A percentile compares a stretch with the other conserved stretches of the same genome.
These are phyloP conservation scores for Corticium candelabrum DNA, from an alignment of 37 sponge, comb jelly and placozoan genomes.

Conservation along the genomic window DNA sequence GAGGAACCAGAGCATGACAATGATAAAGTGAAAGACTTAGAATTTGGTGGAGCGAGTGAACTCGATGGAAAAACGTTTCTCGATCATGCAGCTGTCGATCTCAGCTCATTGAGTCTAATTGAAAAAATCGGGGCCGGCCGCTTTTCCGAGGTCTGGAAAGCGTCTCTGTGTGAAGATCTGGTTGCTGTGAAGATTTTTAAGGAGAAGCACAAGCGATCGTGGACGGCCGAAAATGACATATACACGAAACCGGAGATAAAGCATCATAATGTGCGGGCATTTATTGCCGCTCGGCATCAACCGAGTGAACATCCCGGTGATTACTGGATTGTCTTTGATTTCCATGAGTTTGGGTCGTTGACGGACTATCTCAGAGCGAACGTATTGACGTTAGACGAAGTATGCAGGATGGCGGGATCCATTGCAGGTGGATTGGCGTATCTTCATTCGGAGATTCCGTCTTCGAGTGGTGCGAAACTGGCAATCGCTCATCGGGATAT, in stretches of 20 bases:
- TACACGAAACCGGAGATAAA: constrained; percentile 33
- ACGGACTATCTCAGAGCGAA: constrained; percentile 29
- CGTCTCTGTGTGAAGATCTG: not conserved
- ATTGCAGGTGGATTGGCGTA: constrained; percentile 37
- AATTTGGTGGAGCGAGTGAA: too few relatives aligned
- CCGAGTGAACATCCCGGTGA: not conserved
- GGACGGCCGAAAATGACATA: constrained; percentile 35
- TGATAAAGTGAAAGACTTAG: not conserved
- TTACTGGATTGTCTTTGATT: constrained; percentile 50
- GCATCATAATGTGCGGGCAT: constrained; percentile 35
- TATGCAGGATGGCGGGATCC: not conserved
- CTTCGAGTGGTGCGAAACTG: constrained; percentile 24
- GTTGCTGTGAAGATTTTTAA: not conserved
- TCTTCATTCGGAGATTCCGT: constrained; percentile 38
- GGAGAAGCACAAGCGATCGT: constrained; percentile 17
- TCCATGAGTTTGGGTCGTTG: constrained; percentile 39
- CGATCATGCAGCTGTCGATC: not conserved
- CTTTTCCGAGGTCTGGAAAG: not conserved
- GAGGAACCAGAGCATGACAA: not conserved
- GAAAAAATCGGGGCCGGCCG: not conserved
- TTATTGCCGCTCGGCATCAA: constrained; percentile 6
- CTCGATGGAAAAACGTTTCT: too few relatives aligned
- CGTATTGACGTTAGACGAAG: constrained; percentile 8
- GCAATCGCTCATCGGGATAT: constrained; percentile 65
- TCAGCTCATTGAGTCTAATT: not conserved